Evolutionary conservation across 2,888 invertebrate species (phyloP), one percentile per base, ranked within the genome.

Genomic region (Synergus umbraculus): DNA sequence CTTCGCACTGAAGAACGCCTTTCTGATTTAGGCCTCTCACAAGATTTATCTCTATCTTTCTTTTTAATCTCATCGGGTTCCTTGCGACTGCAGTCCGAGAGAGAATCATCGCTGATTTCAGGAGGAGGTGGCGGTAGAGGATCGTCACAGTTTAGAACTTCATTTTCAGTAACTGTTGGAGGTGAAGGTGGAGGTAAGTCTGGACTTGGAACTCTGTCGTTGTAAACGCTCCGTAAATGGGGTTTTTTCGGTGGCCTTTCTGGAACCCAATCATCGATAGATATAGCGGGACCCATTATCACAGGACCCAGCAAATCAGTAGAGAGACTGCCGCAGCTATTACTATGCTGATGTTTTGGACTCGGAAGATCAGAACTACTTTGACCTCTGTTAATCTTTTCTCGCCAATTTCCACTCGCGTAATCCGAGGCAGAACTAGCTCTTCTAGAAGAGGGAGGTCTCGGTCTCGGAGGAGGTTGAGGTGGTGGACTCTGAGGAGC

Each of bases 231-330:
- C 85, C 95, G 90, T 81, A 95, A 92, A 87, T 95, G 94, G 3
- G 96, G 95, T 91, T 96, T 96, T 91, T 96, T 96, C 4, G 96
- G 96, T 13, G 96, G 96, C 84, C 96, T 92, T 85, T 96, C 96
- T 0, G 96, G 96, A 0, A 95, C 95, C 94, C 95, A 95, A 85
- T 95, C 95, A 84, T 95, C 95, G 15, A 95, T 92, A 0, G 94
- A 94, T 88, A 95, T 95, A 1, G 94, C 93, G 0, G 94, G 94
- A 0, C 95, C 95, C 65, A 95, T 93, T 78, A 95, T 95, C 60
- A 95, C 93, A 0, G 95, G 95, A 0, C 95, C 95, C 15, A 95
- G 87, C 41, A 94, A 87, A 86, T 94, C 94, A 7, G 93, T 92
- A 0, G 94, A 93, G 10, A 94, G 88, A 81, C 94, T 94, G 10